Evolutionary conservation across 2,113 vertebrate genomes (phyloP), one percentile per base, ranked within the genome.

Genomic region (Gobius niger): DNA sequence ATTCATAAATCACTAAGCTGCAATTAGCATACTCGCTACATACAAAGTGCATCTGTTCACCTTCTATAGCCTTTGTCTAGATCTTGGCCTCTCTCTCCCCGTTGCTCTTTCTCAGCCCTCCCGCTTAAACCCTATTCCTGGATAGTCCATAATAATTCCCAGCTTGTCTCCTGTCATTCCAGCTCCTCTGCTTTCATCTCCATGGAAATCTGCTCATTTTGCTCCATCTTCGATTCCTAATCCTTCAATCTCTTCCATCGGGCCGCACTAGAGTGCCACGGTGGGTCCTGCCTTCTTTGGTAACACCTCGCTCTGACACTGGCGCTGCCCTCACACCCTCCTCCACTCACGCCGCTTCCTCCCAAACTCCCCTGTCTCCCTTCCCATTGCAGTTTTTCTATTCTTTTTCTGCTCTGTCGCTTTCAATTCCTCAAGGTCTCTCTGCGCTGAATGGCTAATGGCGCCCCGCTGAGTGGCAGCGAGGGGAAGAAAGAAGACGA

Each of bases 321-420:
- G n/a, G 51, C 51, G 62, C 53, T 57, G 16, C 68, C 68, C 70
- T 65, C 61, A 12, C 56, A 67, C 56, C 12, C 51, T 19, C 44
- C 19, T 44, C 34, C 11, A 19, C 46, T 63, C 18, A 34, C 61
- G 50, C 41, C 42, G 54, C 67, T 52, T 44, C 44, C 68, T 57
- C 65, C 61, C 65, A 64, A 34, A 77, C 69, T 80, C 83, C 72
- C 78, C 65, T 50, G 77, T 74, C 79, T 87, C 75, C 75, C 77
- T 77, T 70, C 71, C 61, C 49, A 59, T 64, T 69, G 64, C 74
- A 65, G 73, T 83, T 87, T 87, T 84, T 90, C 77, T 78, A 69
- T 90, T 91, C 88, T 90, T 89, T 91, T 93, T 92, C 86, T 90
- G 84, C 87, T 85, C 89, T 88, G 90, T 93, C 89, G 84, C 85